phyloP scores from a whole-genome alignment of 2,888 invertebrate species.

The Oligia latruncula region DNA sequence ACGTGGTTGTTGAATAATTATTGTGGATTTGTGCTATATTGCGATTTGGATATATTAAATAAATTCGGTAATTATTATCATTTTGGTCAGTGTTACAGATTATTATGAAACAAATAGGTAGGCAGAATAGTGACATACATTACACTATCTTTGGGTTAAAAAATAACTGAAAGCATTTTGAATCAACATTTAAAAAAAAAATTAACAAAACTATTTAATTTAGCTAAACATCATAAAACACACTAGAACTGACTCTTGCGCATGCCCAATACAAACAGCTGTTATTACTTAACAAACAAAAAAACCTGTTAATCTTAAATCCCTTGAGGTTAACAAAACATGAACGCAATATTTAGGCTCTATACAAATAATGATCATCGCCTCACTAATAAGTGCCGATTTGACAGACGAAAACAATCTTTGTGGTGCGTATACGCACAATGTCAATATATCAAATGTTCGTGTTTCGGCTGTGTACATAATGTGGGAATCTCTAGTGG shows the following conservation, averaged over 20 bases:
- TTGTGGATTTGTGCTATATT: conserved; percentile 60
- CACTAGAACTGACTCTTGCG: conserved; percentile 71
- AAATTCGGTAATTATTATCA: conserved; percentile 52
- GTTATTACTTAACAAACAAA: conserved; percentile 87
- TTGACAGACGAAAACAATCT: conserved; percentile 82
- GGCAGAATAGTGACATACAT: conserved; percentile 16
- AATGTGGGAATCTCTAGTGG: conserved; percentile 61
- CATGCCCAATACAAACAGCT: conserved; percentile 79
- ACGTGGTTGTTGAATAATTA: conserved; percentile 53
- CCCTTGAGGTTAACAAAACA: conserved; percentile 89
- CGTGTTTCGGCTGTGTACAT: conserved; percentile 65
- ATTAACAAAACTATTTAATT: conserved; percentile 49
- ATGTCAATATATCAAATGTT: conserved; percentile 78
- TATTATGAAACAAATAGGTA: conserved; percentile 3
- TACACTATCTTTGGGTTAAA: neutral
- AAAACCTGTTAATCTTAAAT: conserved; percentile 83
- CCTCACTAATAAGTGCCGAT: conserved; percentile 86
- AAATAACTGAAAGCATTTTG: neutral
- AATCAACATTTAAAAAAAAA: neutral
- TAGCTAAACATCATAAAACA: conserved; percentile 55
- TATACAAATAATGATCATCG: conserved; percentile 77
- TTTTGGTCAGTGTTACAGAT: conserved; percentile 4
- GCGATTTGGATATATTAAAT: conserved; percentile 53
- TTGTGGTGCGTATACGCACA: conserved; percentile 75
- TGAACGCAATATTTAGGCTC: conserved; percentile 85